Evolutionary conservation across 1,140 invertebrate species (phyloP).

Genomic region (Caenorhabditis elegans): DNA sequence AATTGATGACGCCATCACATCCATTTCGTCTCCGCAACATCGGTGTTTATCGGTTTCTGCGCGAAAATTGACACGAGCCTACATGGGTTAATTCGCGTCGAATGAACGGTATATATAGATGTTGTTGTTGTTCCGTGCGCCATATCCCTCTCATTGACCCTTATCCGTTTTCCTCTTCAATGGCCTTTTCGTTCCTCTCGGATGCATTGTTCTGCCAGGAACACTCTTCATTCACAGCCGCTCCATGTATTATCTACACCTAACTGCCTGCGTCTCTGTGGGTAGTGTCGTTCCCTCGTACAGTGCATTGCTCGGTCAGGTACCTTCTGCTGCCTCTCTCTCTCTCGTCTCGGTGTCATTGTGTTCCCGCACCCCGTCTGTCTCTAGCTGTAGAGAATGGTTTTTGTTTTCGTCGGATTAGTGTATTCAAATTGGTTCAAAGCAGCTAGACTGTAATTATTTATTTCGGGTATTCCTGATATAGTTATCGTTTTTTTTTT

Average conservation of each 20-base stretch:
- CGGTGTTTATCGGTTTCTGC: not conserved
- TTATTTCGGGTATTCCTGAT: too few relatives aligned
- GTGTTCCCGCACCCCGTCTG: constrained; percentile 20
- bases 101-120: constrained; percentile 17
- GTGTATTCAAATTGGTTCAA: not conserved
- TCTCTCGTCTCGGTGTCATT: constrained; percentile 22
- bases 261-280: not conserved
- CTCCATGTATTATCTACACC: not conserved
- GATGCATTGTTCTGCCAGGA: not conserved
- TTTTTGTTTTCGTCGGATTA: constrained; percentile 31
- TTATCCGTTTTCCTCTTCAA: constrained; percentile 15
- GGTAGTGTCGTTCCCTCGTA: not conserved
- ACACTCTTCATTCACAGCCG: not conserved
- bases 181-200: not conserved
- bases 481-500: too few relatives aligned
- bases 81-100: not conserved
- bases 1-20: not conserved
- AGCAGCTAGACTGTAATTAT: constrained; percentile 11
- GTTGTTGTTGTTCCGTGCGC: constrained; percentile 26
- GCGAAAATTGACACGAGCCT: not conserved
- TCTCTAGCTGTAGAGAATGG: not conserved
- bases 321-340: not conserved
- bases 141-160: constrained; percentile 25
- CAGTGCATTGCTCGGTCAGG: constrained; percentile 14
- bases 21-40: not conserved